Percentiles rank a stretch among this genome's conserved stretches.
phyloP scores from a whole-genome alignment of 2,797 vertebrate species.

The Mormyrus hasselquistii region DNA sequence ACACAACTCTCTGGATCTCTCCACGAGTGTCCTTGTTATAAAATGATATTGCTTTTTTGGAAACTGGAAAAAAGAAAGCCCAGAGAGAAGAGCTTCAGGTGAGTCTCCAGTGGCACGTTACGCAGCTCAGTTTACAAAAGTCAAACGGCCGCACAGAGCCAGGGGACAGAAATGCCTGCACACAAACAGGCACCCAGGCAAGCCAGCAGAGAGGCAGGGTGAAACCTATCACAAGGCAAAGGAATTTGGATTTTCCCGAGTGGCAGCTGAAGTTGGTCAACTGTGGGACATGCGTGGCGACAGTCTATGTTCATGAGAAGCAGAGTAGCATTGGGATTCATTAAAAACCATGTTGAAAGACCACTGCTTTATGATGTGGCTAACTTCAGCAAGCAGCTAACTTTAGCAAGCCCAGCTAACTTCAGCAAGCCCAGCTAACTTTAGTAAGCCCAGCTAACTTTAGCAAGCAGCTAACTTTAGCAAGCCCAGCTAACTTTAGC shows the following conservation, averaged over 20 bases:
- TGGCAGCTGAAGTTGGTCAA: not conserved
- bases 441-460: not conserved
- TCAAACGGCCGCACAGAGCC: not conserved
- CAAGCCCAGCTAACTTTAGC: not conserved
- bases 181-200: not conserved
- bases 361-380: not conserved
- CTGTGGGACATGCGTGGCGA: not conserved
- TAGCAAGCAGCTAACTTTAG: not conserved
- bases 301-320: conserved; percentile 19
- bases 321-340: conserved; percentile 16
- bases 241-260: not conserved
- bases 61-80: conserved; percentile 58
- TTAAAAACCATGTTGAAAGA: conserved; percentile 23
- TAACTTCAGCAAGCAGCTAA: not conserved
- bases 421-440: not conserved
- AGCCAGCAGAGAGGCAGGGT: conserved; percentile 27
- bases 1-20: conserved; percentile 77
- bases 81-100: conserved; percentile 9
- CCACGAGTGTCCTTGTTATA: conserved; percentile 88
- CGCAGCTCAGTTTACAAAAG: conserved; percentile 21
- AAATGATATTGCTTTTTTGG: conserved; percentile 82
- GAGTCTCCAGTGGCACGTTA: conserved; percentile 16
- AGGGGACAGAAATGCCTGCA: conserved; percentile 10
- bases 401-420: not conserved
- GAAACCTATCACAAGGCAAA: conserved; percentile 26